These are phyloP conservation scores for Rhogogaster chlorosoma DNA, from an alignment of 2,888 invertebrate genomes.

Conservation along the genomic window DNA sequence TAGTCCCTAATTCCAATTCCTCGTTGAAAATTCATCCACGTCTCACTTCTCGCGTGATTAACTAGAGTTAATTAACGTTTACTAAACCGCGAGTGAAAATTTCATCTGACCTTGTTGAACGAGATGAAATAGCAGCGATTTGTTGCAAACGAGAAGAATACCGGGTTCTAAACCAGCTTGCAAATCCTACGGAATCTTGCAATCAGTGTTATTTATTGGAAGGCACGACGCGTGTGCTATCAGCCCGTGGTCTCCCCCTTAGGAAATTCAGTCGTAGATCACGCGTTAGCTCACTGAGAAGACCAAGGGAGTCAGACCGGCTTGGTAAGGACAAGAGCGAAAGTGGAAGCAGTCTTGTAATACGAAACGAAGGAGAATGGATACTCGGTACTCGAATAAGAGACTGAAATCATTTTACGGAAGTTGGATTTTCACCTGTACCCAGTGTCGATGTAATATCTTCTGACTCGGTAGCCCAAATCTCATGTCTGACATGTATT, in stretches of 20 bases:
- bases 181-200: constrained; percentile 58
- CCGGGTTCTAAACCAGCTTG: background rate
- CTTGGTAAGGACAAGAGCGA: background rate
- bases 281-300: constrained; percentile 52
- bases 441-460: too few relatives aligned
- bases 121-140: background rate
- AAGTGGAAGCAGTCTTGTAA: background rate
- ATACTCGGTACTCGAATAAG: background rate
- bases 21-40: constrained; percentile 12
- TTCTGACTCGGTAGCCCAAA: background rate
- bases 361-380: background rate
- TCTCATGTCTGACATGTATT: background rate
- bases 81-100: background rate
- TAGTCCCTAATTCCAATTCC: background rate
- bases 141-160: background rate
- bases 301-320: background rate
- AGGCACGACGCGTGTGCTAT: constrained; percentile 53
- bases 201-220: constrained; percentile 62
- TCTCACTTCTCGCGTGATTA: background rate
- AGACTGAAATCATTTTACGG: background rate
- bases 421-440: background rate
- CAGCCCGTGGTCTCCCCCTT: constrained; percentile 43
- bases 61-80: constrained; percentile 14
- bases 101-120: background rate
- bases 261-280: constrained; percentile 60